phyloP scores from a whole-genome alignment of 2,113 vertebrate genomes.

The Crotalus tigris region DNA sequence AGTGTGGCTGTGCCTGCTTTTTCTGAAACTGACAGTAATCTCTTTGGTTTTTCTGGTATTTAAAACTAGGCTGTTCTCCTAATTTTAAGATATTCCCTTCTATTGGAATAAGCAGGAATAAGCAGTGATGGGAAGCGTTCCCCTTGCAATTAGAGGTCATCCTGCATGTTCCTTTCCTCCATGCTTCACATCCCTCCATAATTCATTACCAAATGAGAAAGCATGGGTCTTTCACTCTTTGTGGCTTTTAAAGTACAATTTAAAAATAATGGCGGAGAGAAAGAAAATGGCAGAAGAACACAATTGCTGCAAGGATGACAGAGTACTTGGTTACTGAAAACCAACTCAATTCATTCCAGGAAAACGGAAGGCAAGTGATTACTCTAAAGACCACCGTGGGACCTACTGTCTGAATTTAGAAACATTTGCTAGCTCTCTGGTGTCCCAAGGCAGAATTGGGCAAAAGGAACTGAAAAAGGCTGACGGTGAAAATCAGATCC shows the following conservation, averaged over 20 bases:
- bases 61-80: no score
- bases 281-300: neutral
- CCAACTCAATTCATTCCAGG: constrained; percentile 48
- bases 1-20: no score
- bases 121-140: neutral
- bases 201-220: constrained; percentile 16
- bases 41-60: no score
- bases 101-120: neutral
- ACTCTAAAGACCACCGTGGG: constrained; percentile 32
- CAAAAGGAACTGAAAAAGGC: constrained; percentile 69
- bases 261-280: constrained; percentile 2
- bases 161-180: neutral
- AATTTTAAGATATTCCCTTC: neutral
- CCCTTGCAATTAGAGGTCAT: neutral
- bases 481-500: constrained; percentile 54
- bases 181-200: neutral
- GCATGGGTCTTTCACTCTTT: neutral
- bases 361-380: constrained; percentile 47
- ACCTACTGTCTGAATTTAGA: constrained; percentile 2
- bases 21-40: no score
- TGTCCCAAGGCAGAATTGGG: constrained; percentile 16
- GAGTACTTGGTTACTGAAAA: constrained; percentile 49
- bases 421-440: rapidly evolving
- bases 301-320: neutral
- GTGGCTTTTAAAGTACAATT: constrained; percentile 14